Base-by-base conservation (phyloP, 2,888 invertebrate genomes). In the Pilophorus perplexus region DNA sequence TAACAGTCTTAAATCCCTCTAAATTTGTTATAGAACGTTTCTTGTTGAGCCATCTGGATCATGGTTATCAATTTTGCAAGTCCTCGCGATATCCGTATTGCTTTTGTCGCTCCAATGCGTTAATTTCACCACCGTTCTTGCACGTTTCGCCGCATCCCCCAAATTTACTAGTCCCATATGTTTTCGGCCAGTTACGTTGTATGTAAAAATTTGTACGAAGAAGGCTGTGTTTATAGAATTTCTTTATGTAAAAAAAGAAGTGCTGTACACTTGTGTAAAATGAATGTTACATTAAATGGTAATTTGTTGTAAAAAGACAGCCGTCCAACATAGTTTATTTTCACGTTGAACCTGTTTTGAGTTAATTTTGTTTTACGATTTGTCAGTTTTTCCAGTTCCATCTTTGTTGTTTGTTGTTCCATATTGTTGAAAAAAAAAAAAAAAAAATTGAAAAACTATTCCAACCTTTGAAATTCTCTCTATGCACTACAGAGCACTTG, bases 271-370 rank as follows among this genome's bases (percentile, higher is more conserved):
- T 25, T 25, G 27, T 52, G 52, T 28, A 28, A 16, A 46, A 52
- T 44, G 20, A 18, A 50, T 50, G 48, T 28, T 16, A 25, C 52
- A 28, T 46, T 22, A n/a, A 42, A 23, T 23, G 3, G 46, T 46
- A 46, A 52, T 52, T 25, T 28, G 52, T 52, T 52, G 28, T 25
- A 33, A 33, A 18, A 52, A 52, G 52, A 52, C 52, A 52, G 52
- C 52, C 52, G 52, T 52, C 52, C 52, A 52, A 52, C 52, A 52
- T 52, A 52, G 52, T 52, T 52, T 28, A 28, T 28, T 52, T 28
- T 12, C 10, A 28, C n/a, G 22, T 48, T 46, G 50, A 12, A 16
- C 27, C 52, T 46, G 23, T 23, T 23, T 46, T 46, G n/a, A n/a
- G n/a, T n/a, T n/a, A n/a, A n/a, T n/a, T n/a, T 37, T 37, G 37